These are phyloP conservation scores for Drosophila sechellia DNA, from an alignment of 1,140 invertebrate species.

Conservation along the genomic window DNA sequence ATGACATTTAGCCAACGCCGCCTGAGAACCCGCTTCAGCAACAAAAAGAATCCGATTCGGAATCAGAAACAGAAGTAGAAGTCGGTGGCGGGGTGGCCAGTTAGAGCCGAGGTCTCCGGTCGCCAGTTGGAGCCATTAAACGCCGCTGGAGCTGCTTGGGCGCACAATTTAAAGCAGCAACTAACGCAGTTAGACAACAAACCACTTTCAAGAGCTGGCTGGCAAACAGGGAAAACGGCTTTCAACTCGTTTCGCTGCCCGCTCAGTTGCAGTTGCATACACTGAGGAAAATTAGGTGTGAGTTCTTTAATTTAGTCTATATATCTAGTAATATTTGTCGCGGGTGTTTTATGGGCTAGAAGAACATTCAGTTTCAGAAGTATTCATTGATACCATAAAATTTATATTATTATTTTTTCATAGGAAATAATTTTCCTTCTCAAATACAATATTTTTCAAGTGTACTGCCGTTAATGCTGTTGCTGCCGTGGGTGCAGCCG, in stretches of 20 bases:
- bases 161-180: constrained; percentile 78
- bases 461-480: constrained; percentile 34
- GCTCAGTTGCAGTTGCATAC: constrained; percentile 43
- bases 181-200: constrained; percentile 82
- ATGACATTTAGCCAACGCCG: constrained; percentile 68
- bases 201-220: constrained; percentile 76
- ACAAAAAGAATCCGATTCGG: neutral
- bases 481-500: constrained; percentile 78
- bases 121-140: constrained; percentile 43
- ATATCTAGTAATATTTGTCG: no score
- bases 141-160: constrained; percentile 50
- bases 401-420: no score
- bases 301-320: no score
- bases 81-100: constrained; percentile 1
- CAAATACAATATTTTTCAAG: neutral
- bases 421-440: no score
- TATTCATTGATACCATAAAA: no score
- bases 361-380: no score
- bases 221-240: constrained; percentile 81
- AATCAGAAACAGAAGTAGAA: constrained; percentile 2
- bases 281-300: neutral
- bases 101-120: constrained; percentile 11
- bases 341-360: no score
- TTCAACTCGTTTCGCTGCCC: constrained; percentile 72
- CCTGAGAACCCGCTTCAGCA: constrained; percentile 40